Base-by-base conservation (phyloP, 2,888 invertebrate species). In the Meganola albula region DNA sequence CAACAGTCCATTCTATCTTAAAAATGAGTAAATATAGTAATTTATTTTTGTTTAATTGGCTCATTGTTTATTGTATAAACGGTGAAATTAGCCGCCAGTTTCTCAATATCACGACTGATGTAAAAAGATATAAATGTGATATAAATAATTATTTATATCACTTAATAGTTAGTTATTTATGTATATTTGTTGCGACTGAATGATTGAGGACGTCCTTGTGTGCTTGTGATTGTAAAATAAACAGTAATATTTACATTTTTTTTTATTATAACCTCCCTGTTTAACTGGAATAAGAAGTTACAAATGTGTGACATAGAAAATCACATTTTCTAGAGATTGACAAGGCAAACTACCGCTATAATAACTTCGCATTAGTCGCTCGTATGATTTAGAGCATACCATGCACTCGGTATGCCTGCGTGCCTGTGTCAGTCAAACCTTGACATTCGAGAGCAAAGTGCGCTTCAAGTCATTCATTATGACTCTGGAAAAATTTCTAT, bases 131-230 rank as follows among this genome's bases (percentile, higher is more conserved):
- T 74, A n/a, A n/a, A 70, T 72, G 85, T 83, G 84, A 82, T 83
- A 77, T 80, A 65, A 77, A 72, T 70, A 58, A 63, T 61, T 59
- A 58, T 73, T 76, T 78, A 62, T 80, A 74, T 84, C 79, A 77
- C 75, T 57, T 54, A 59, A 63, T 79, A 82, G 82, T 72, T 64
- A 75, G 75, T 78, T n/a, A 73, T 66, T 68, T 73, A 65, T 75
- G 74, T 80, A 74, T 75, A 78, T 75, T 69, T 76, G 76, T 71
- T 63, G 77, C 69, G 76, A 67, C 63, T 63, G 83, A 58, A 58
- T 84, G 83, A 63, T 63, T 85, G 83, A 76, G 85, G 85, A 85
- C 85, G 85, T 85, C 85, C 85, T 84, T 82, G 85, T 71, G 64
- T 84, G 84, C 49, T 68, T 84, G 84, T 78, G 77, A 72, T 73